A percentile compares a stretch with the other conserved stretches of the same genome.
Conservation (phyloP, 2,888 invertebrate genomes). For the Orthosia cruda region DNA sequence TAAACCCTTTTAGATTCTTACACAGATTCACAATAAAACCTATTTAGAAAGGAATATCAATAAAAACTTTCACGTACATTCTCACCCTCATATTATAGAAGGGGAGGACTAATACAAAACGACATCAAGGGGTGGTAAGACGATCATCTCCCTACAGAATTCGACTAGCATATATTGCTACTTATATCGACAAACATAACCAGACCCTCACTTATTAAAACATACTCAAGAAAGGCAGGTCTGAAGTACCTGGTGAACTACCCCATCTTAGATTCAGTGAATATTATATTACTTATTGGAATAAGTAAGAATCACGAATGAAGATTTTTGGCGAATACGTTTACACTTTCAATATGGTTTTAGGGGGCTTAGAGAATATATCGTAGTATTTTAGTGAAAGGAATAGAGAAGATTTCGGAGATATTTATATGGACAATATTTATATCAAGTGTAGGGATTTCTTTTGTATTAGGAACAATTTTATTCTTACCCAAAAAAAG, state of each 20-base stretch:
- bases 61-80: conserved; percentile 72
- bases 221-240: conserved; percentile 15
- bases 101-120: conserved; percentile 76
- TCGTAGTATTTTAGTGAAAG: conserved; percentile 47
- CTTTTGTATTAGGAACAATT: conserved; percentile 19
- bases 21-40: conserved; percentile 55
- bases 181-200: conserved; percentile 64
- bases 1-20: conserved; percentile 38
- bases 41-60: conserved; percentile 66
- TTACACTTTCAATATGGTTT: conserved; percentile 73
- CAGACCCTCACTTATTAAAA: conserved; percentile 49
- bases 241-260: conserved; percentile 60
- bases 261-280: conserved; percentile 73
- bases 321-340: conserved; percentile 75
- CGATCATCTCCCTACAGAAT: conserved; percentile 77
- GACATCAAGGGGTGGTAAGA: conserved; percentile 74
- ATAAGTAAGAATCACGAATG: conserved; percentile 79
- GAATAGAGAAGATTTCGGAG: conserved; percentile 17
- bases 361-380: conserved; percentile 45
- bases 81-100: conserved; percentile 69
- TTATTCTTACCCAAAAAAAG: conserved; percentile 8
- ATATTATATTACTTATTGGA: conserved; percentile 79
- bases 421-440: conserved; percentile 36
- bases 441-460: conserved; percentile 15
- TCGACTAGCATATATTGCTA: conserved; percentile 72